Evolutionary conservation across 2,888 invertebrate species (phyloP).

Genomic region (Hyppa rectilinea): DNA sequence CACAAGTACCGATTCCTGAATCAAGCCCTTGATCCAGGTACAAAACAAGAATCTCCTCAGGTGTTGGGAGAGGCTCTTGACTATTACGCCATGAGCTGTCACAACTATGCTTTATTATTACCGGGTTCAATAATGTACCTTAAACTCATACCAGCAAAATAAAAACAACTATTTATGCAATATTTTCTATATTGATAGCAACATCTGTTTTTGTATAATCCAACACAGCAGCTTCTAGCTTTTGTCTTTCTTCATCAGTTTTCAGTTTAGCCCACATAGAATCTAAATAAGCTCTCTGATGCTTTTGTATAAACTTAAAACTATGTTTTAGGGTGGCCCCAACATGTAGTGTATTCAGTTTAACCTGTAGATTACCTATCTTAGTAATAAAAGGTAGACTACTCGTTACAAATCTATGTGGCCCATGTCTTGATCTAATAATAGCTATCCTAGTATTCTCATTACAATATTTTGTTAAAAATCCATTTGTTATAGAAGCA

Average conservation of each 20-base stretch:
- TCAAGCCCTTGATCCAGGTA: too few species aligned
- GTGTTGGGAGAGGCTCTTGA: too few species aligned
- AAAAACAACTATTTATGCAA: conserved; percentile 69
- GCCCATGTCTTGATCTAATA: conserved; percentile 93
- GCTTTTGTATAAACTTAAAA: conserved; percentile 93
- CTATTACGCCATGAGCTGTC: too few species aligned
- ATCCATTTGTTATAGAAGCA: conserved; percentile 93
- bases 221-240: conserved; percentile 88
- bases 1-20: too few species aligned
- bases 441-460: conserved; percentile 94
- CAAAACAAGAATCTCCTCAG: too few species aligned
- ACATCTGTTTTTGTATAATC: conserved; percentile 88
- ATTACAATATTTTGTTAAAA: conserved; percentile 95
- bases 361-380: conserved; percentile 91
- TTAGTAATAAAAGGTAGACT: conserved; percentile 93
- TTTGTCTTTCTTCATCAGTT: conserved; percentile 91
- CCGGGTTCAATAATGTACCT: too few species aligned
- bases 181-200: conserved; percentile 84
- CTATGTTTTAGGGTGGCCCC: conserved; percentile 95
- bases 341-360: conserved; percentile 92
- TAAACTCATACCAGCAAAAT: conserved; percentile 5
- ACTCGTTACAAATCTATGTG: conserved; percentile 93
- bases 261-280: conserved; percentile 91
- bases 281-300: conserved; percentile 92
- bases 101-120: neutral